phyloP scores from a whole-genome alignment of 2,888 invertebrate genomes.

The Marasmarcha lunaedactyla region DNA sequence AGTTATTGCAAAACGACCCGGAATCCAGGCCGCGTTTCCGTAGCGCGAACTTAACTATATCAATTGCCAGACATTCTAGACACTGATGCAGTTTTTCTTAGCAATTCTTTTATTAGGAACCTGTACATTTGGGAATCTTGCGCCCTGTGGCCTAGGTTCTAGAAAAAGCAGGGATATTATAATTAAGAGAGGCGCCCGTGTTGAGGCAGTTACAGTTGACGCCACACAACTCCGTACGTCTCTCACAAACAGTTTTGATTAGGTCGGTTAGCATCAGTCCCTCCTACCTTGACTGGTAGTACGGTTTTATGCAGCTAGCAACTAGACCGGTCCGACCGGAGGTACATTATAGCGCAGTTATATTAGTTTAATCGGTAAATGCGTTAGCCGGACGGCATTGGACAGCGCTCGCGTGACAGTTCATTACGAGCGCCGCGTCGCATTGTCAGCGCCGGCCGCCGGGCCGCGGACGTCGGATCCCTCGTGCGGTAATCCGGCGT shows the following conservation, averaged over 20 bases:
- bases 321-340: slow-evolving; percentile 25
- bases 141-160: slow-evolving; percentile 55
- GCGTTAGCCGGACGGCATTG: slow-evolving; percentile 8
- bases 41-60: slow-evolving; percentile 11
- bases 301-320: slow-evolving; percentile 14
- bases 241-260: slow-evolving; percentile 38
- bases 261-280: slow-evolving; percentile 10
- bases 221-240: slow-evolving; percentile 67
- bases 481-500: slow-evolving; percentile 49
- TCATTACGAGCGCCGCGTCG: slow-evolving; percentile 23
- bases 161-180: slow-evolving; percentile 65
- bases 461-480: slow-evolving; percentile 50
- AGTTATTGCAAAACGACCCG: slow-evolving; percentile 29
- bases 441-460: slow-evolving; percentile 25
- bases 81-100: slow-evolving; percentile 5
- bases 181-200: slow-evolving; percentile 57
- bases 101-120: slow-evolving; percentile 20
- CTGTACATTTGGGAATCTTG: slow-evolving; percentile 66
- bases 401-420: slow-evolving; percentile 33
- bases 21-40: slow-evolving; percentile 39
- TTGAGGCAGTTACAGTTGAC: slow-evolving; percentile 62
- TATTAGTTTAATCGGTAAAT: slow-evolving; percentile 26
- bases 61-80: slow-evolving; percentile 18
- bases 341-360: slow-evolving; percentile 8
- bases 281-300: slow-evolving; percentile 20